Evolutionary conservation across 2,113 vertebrate genomes (phyloP), one percentile per base, ranked within the genome.

Genomic region (Triplophysa rosa): DNA sequence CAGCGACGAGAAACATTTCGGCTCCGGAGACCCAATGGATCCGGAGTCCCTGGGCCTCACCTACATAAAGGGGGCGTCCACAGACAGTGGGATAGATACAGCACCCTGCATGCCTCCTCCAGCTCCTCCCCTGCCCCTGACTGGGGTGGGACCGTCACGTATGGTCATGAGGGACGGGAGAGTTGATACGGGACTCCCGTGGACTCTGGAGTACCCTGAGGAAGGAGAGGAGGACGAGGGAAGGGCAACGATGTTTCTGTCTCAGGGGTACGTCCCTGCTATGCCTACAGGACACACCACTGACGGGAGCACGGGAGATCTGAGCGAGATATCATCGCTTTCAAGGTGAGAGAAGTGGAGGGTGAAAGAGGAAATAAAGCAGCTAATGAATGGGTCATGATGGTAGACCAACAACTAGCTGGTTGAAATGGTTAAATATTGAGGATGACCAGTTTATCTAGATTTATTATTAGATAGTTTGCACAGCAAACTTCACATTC

Each of bases 41-140:
- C 91, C 94, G 0, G 94, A 95, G 66, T 80, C 94, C 69, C 91
- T 95, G n/a, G 94, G 94, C 14, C 84, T 95, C 59, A 94, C 93
- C 0, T 95, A 94, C 23, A 91, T 95, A 76, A 95, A 96, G 80
- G 95, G 95, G 0, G 94, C 94, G 0, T 95, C 95, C 42, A 95
- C 95, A 0, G 95, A 96, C 90, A 95, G 95, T 2, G 95, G 95
- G 17, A 95, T 95, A 0, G 94, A 96, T 47, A 95, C 95, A 0
- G 88, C 93, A 21, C 93, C 95, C 0, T 95, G 95, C 86, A 86
- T 94, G 88, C 88, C 93, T 0, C 14, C 93, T 0, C 79, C 91
- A 0, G 87, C 92, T 7, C 87, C 93, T 0, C 8, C 93, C 0
- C 77, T 90, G 0, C 86, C 92, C 19, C 87, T 93, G 42, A 85